Base-by-base conservation (phyloP, 2,888 invertebrate genomes). In the Diarsia brunnea region DNA sequence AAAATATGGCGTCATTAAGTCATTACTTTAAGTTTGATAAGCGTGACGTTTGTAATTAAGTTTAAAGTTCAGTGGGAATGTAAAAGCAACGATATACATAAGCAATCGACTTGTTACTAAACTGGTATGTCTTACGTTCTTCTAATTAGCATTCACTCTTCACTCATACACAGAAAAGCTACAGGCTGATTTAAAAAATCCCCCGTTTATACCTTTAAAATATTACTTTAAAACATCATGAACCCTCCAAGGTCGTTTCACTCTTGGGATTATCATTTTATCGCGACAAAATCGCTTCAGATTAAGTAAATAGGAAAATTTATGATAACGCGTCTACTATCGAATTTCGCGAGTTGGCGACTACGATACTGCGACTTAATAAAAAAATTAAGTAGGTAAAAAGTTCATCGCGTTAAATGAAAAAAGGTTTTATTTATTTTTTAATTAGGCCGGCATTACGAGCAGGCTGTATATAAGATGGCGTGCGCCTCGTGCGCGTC, bases 401-500 rank as follows among this genome's bases (percentile, higher is more conserved):
- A 69, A 65, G 69, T 72, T 70, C 69, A 76, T 74, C 31, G 65
- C 70, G 60, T 78, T 82, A 68, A 43, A 69, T 79, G 81, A 79
- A 78, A 84, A 86, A 87, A 74, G 80, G 80, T 81, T 79, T 84
- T 86, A 82, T 88, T 86, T 86, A 82, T 88, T 82, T 89, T 89
- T 89, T 88, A 88, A 88, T 89, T 87, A 88, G 84, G 84, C 84
- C 78, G 84, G 82, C 87, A 90, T 89, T 89, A 89, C 83, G 81
- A 89, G 85, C 93, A 90, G 85, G 89, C 92, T 94, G 94, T 94
- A 92, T 94, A 92, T 92, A 93, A 89, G 92, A 94, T 96, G 92
- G 96, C 96, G 96, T 96, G 96, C 94, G 94, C 91, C 91, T 89
- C 88, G 92, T 90, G 93, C 94, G 90, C 95, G 96, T 95, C 96